Conservation (phyloP, 2,113 vertebrate genomes). For the Ceyx cyanopectus region DNA sequence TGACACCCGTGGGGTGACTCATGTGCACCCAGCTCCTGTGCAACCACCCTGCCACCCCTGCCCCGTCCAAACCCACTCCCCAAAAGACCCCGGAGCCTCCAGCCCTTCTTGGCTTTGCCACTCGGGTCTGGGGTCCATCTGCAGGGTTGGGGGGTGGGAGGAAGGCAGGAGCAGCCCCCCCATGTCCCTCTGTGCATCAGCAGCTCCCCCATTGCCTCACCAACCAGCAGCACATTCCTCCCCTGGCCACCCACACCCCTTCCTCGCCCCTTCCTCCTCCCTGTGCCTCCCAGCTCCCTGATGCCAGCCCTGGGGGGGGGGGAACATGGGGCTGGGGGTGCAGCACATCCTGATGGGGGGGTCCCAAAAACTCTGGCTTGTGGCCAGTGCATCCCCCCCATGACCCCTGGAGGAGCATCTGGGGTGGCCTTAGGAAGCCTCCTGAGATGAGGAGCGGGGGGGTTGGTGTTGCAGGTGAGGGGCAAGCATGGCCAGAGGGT, state of each 20-base stretch:
- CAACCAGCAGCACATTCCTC: not conserved
- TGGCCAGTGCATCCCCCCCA: no score
- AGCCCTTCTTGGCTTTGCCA: not conserved
- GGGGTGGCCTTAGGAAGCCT: not conserved
- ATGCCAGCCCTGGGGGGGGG: not conserved
- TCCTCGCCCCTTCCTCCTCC: not conserved
- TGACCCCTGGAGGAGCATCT: no score
- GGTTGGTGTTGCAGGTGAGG: not conserved
- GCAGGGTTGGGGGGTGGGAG: not conserved
- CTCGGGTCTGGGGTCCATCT: not conserved
- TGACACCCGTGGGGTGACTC: not conserved
- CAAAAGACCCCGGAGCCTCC: not conserved
- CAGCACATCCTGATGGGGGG: not conserved
- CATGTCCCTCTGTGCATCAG: not conserved
- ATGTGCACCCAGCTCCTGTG: not conserved
- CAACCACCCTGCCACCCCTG: not conserved
- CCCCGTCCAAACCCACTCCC: not conserved
- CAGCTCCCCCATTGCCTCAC: not conserved
- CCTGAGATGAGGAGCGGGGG: not conserved
- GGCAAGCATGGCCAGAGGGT: fast-evolving
- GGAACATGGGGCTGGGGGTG: not conserved
- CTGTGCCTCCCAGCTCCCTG: not conserved
- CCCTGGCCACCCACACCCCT: not conserved
- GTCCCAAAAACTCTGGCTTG: not conserved
- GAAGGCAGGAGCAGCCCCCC: not conserved